Evolutionary conservation across 2,113 vertebrate species (phyloP).

Genomic region (Tachysurus vachellii): DNA sequence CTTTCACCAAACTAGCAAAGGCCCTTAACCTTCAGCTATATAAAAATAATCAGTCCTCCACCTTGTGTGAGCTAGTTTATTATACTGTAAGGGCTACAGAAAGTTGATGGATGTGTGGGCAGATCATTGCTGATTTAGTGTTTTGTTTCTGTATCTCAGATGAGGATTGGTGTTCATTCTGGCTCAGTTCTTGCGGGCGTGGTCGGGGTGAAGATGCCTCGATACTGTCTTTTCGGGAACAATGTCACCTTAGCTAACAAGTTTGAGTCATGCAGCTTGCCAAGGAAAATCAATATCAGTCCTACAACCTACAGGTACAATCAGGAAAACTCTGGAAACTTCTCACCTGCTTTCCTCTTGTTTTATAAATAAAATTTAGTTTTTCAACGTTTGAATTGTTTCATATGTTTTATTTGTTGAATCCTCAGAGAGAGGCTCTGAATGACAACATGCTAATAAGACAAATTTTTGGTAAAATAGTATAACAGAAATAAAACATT

Average conservation of each 20-base stretch:
- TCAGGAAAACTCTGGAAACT: too few relatives aligned
- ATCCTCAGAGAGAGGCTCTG: not conserved
- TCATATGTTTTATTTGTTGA: not conserved
- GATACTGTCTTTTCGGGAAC: slow-evolving; percentile 98
- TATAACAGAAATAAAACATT: not conserved
- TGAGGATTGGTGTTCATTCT: slow-evolving; percentile 95
- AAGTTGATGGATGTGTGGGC: too few relatives aligned
- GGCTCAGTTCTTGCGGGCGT: slow-evolving; percentile 96
- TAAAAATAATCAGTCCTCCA: too few relatives aligned
- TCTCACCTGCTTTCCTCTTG: not conserved
- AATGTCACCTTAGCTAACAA: slow-evolving; percentile 98
- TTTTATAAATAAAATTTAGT: not conserved
- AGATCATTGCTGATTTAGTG: not conserved
- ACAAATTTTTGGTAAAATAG: not conserved
- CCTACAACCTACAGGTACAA: slow-evolving; percentile 92
- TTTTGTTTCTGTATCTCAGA: slow-evolving; percentile 70
- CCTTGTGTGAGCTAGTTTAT: too few relatives aligned
- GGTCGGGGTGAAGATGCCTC: slow-evolving; percentile 97
- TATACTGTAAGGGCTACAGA: too few relatives aligned
- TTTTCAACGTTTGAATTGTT: not conserved
- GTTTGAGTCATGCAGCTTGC: slow-evolving; percentile 93
- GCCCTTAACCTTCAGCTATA: too few relatives aligned
- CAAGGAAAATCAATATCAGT: slow-evolving; percentile 92
- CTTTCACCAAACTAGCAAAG: too few relatives aligned
- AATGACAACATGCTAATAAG: not conserved